Evolutionary conservation across 2,797 vertebrate genomes (phyloP).

Genomic region (Semotilus atromaculatus): DNA sequence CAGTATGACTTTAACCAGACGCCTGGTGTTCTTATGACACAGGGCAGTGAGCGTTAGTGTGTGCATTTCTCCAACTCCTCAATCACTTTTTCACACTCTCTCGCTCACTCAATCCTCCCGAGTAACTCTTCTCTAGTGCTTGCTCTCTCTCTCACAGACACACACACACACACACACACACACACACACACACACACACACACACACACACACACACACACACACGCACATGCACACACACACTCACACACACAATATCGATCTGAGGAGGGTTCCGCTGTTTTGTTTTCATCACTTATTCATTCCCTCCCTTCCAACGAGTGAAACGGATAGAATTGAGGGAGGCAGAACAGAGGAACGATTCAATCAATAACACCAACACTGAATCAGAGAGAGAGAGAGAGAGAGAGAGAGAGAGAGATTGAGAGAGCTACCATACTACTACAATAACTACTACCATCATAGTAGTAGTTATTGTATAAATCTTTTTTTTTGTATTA

Average conservation of each 20-base stretch:
- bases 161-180: conserved; percentile 20
- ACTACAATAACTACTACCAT: no score
- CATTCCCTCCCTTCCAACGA: conserved; percentile 75
- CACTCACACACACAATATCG: conserved; percentile 65
- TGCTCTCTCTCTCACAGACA: neutral
- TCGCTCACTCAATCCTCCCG: conserved; percentile 38
- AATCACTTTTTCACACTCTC: conserved; percentile 41
- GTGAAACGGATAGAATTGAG: conserved; percentile 80
- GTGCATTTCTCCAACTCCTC: conserved; percentile 19
- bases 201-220: conserved; percentile 20
- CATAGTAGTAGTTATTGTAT: neutral
- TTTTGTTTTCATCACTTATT: conserved; percentile 88
- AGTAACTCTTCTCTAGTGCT: conserved; percentile 27
- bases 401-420: conserved; percentile 30
- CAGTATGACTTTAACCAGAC: conserved; percentile 29
- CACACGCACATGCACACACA: conserved; percentile 50
- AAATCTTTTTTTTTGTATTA: no score
- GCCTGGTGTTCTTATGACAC: neutral
- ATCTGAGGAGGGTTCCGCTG: conserved; percentile 76
- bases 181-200: conserved; percentile 48
- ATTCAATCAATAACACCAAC: conserved; percentile 85
- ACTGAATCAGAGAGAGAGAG: conserved; percentile 56
- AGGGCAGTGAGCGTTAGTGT: neutral
- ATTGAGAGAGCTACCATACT: no score
- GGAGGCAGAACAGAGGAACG: conserved; percentile 81